Base-by-base conservation (phyloP, 2,113 vertebrate genomes). In the Rattus rattus region DNA sequence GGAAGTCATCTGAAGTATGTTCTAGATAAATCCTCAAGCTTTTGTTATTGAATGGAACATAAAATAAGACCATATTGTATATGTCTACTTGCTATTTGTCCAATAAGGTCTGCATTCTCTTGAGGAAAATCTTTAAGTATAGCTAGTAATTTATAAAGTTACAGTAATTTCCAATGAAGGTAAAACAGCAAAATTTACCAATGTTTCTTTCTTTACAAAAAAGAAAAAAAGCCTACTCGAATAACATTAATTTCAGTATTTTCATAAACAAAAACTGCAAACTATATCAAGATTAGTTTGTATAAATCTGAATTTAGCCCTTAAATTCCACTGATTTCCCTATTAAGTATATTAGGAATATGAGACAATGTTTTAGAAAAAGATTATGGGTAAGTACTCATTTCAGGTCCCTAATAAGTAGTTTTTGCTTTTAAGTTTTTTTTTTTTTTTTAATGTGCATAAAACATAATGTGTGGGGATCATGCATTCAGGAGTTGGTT, bases 271-370 rank as follows among this genome's bases (percentile, higher is more conserved):
- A 92, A 89, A 92, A 54, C 49, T 84, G 24, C 10, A 88, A 96
- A 94, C 52, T 61, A n/a, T 43, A 86, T 79, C 69, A 88, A 90
- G 19, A 91, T 81, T 83, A 93, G 56, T 70, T 94, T 94, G 56
- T 72, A 10, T 67, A 92, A 86, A 56, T 65, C 22, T 85, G 63
- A 96, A 97, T 33, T 96, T 91, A 86, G 61, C 7, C 54, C 30
- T 93, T 43, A 93, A 93, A 97, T 92, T 83, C 33, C 54, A 95
- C 22, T 92, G 56, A 65, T 92, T 94, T 96, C n/a, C 94, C 52
- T 94, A 30, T 13, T 93, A 28, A 94, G 43, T 33, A 0, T 80
- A 89, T 39, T 90, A 73, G 67, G 47, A 30, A 93, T 95, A 91
- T 30, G 26, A 43, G 19, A 63, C 13, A 75, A 70, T 61, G 79